Conservation (phyloP, 2,113 vertebrate genomes). For the Xiphophorus maculatus region DNA sequence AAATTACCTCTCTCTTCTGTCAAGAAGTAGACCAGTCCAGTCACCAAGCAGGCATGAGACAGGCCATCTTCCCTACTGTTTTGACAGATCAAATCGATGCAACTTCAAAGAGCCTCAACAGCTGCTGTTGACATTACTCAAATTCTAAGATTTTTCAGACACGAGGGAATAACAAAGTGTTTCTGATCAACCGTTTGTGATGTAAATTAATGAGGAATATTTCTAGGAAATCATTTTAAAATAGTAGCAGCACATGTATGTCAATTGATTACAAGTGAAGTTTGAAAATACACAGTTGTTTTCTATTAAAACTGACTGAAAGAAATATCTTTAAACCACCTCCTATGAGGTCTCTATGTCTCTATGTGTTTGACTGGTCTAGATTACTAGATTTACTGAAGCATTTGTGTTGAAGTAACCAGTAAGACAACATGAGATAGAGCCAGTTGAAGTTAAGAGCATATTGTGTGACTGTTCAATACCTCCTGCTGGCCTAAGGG, state of each 20-base stretch:
- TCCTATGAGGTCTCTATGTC: neutral
- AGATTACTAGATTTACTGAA: slow-evolving; percentile 8
- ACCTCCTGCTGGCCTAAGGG: too few species aligned
- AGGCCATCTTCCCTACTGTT: slow-evolving; percentile 45
- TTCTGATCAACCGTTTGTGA: slow-evolving; percentile 30
- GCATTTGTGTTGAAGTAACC: slow-evolving; percentile 9
- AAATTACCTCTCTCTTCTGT: slow-evolving; percentile 57
- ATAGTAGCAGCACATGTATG: slow-evolving; percentile 50
- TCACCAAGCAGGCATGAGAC: slow-evolving; percentile 44
- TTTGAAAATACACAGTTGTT: slow-evolving; percentile 37
- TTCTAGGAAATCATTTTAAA: slow-evolving; percentile 34
- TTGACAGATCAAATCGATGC: slow-evolving; percentile 51
- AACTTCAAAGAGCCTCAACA: slow-evolving; percentile 51
- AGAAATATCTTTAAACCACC: slow-evolving; percentile 14
- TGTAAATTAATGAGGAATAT: slow-evolving; percentile 35
- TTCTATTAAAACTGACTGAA: slow-evolving; percentile 44
- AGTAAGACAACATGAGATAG: neutral
- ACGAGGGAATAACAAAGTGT: slow-evolving; percentile 30
- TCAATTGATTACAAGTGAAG: slow-evolving; percentile 35
- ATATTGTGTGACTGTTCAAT: too few species aligned
- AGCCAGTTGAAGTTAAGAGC: neutral
- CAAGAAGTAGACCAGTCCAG: slow-evolving; percentile 38
- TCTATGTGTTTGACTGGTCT: slow-evolving; percentile 5
- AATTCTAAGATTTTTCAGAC: slow-evolving; percentile 30
- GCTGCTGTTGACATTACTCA: slow-evolving; percentile 45